phyloP scores from a whole-genome alignment of 2,113 vertebrate genomes.

The Lepisosteus oculatus region DNA sequence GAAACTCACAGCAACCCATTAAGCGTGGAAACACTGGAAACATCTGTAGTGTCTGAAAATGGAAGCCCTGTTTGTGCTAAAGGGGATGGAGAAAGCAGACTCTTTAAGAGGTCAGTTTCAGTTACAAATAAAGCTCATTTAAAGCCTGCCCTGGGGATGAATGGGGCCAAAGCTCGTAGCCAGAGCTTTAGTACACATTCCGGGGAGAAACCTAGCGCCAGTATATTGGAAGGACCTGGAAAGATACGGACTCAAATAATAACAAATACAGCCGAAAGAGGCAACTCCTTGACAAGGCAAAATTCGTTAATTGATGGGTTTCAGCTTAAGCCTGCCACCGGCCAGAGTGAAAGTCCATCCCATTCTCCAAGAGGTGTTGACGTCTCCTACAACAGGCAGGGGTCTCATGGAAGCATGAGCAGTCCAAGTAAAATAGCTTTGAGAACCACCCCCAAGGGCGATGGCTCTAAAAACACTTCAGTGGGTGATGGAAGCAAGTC shows the following conservation, averaged over 20 bases:
- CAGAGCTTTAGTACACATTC: conserved; percentile 84
- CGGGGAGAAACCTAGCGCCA: conserved; percentile 68
- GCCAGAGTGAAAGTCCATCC: conserved; percentile 45
- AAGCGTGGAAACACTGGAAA: conserved; percentile 35
- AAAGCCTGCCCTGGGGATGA: conserved; percentile 89
- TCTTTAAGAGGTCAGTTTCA: conserved; percentile 75
- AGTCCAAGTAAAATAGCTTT: conserved; percentile 68
- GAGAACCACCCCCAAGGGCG: conserved; percentile 50
- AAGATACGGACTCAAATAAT: conserved; percentile 88
- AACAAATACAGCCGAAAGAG: conserved; percentile 84
- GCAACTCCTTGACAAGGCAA: conserved; percentile 79
- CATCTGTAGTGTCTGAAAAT: conserved; percentile 34
- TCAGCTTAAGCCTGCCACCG: conserved; percentile 48
- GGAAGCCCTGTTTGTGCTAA: conserved; percentile 38
- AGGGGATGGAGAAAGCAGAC: conserved; percentile 65
- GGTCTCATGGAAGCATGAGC: conserved; percentile 57
- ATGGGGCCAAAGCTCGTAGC: conserved; percentile 87
- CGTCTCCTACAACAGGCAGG: conserved; percentile 49
- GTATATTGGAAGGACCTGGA: conserved; percentile 57
- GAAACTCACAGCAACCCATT: conserved; percentile 38
- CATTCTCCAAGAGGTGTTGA: conserved; percentile 31
- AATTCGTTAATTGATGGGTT: conserved; percentile 68
- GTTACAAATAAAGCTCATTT: conserved; percentile 74
- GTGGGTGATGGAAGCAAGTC: conserved; percentile 47
- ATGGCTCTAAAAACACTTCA: conserved; percentile 35